Evolutionary conservation across 2,113 vertebrate species (phyloP), one percentile per base, ranked within the genome.

Genomic region (Podiceps cristatus): DNA sequence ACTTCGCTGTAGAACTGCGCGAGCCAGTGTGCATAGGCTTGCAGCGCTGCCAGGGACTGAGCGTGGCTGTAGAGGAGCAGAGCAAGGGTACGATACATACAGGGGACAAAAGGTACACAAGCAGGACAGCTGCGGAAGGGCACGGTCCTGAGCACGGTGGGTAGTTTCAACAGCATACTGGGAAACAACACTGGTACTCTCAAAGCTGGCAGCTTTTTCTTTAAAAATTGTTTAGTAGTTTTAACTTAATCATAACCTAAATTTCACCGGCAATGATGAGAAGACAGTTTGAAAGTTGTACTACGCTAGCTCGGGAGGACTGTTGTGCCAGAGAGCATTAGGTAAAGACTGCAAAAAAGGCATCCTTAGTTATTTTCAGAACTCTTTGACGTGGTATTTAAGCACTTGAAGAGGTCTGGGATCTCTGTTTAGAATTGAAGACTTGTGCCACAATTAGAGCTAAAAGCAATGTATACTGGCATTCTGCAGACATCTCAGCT

Each of bases 11-110:
- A 99, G 96, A 99, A 99, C 98, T 99, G 99, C 1, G 99, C 99
- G 3, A 99, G 98, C 99, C 99, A 99, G 96, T 99, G 99, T 20
- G 99, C 98, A 66, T 99, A 99, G 35, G 99, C 99, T 93, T 99
- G 99, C 93, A 99, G 97, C 3, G 99, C 99, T 19, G 99, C 99
- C 93, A 99, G 98, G 19, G 99, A 99, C 98, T 99, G 99, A 3
- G 99, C 99, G 5, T 99, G 99, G 69, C 99, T 99, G 98, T 1
- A 33, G 72, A 66, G 71, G 59, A 77, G 44, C 66, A 64, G 71
- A 74, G 10, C 53, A 42, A 23, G 40, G 7, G 18, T 49, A 10
- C 81, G 71, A 27, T 2, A 12, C 8, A 1, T 1, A 42, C 4
- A 14, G 0, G 4, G 29, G 44, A 15, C 15, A 42, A 42, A 24